Conservation (phyloP, 2,797 vertebrate species). For the Sylvilagus floridanus region DNA sequence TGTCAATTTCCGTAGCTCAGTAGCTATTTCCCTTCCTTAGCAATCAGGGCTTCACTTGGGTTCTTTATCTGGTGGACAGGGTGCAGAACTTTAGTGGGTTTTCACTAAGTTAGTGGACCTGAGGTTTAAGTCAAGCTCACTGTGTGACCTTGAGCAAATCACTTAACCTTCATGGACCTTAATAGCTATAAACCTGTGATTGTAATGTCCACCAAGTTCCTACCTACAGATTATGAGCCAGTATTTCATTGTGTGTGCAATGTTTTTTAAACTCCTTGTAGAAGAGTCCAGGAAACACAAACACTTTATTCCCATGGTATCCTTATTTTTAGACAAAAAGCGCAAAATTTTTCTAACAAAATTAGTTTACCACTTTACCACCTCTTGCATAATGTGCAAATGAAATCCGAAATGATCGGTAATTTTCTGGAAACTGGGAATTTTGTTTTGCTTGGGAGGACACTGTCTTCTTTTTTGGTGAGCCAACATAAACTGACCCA, state of each 20-base stretch:
- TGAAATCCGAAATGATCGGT: background rate
- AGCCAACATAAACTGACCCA: background rate
- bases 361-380: background rate
- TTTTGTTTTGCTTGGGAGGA: background rate
- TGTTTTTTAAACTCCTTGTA: conserved; percentile 43
- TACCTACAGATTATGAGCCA: conserved; percentile 11
- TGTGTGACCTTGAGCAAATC: conserved; percentile 70
- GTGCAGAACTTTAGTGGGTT: conserved; percentile 46
- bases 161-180: conserved; percentile 70
- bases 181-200: conserved; percentile 55
- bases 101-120: conserved; percentile 58
- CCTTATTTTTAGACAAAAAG: conserved; percentile 36
- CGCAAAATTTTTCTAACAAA: background rate
- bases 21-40: conserved; percentile 72
- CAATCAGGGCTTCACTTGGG: conserved; percentile 49
- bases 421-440: background rate
- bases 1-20: conserved; percentile 81
- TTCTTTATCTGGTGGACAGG: conserved; percentile 65
- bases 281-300: background rate
- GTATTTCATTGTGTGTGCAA: conserved; percentile 48
- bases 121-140: conserved; percentile 26
- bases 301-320: background rate
- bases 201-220: background rate
- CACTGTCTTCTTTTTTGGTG: background rate
- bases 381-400: background rate